Evolutionary conservation across 2,113 vertebrate species (phyloP).

Genomic region (Ploceus nigricollis): DNA sequence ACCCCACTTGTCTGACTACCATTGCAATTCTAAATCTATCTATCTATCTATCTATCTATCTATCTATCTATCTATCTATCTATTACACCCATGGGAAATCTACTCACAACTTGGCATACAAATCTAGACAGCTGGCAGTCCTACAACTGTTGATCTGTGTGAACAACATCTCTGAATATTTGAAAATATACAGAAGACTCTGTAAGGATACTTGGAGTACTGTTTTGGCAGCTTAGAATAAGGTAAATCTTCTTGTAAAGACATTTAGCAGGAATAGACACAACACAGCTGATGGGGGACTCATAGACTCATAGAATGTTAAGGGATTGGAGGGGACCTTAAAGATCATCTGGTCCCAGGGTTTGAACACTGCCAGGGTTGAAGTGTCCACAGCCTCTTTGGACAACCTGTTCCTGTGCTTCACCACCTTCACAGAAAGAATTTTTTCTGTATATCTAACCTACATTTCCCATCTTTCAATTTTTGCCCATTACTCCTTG

Average conservation of each 20-base stretch:
- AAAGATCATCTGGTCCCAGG: background rate
- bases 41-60: background rate
- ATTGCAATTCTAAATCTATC: background rate
- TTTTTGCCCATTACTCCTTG: background rate
- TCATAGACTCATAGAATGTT: background rate
- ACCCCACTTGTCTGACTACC: background rate
- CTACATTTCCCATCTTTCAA: background rate
- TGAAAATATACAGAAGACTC: background rate
- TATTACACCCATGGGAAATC: background rate
- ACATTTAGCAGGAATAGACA: background rate
- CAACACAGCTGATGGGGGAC: fast-evolving
- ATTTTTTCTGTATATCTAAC: background rate
- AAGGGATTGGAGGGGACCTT: background rate
- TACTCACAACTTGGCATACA: background rate
- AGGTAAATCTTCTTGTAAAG: background rate
- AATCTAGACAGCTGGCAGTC: background rate
- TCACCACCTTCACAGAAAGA: background rate
- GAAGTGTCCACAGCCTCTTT: background rate
- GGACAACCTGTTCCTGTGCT: background rate
- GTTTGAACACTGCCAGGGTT: background rate
- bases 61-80: background rate
- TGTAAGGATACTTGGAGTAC: background rate
- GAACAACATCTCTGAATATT: background rate
- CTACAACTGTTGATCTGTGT: background rate
- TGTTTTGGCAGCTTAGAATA: background rate